Evolutionary conservation across 37 sponge, comb jelly and placozoan species (phyloP).

Genomic region (Theonella swinhoei): DNA sequence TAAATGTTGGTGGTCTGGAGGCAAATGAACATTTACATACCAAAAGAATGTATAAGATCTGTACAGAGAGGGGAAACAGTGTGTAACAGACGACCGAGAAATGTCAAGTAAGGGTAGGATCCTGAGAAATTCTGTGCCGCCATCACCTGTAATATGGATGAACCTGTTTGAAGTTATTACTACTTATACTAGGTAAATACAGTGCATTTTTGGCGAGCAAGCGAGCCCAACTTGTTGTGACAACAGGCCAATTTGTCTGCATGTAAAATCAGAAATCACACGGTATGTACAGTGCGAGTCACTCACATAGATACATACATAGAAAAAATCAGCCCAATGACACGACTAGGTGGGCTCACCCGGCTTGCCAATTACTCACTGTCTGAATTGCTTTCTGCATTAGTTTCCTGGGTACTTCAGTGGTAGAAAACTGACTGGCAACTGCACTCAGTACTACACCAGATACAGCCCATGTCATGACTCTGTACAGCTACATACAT

Average conservation of each 20-base stretch:
- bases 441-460: not conserved
- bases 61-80: slow-evolving; percentile 10
- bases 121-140: slow-evolving; percentile 27
- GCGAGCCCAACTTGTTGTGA: too few relatives aligned
- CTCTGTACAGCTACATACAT: not conserved
- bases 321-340: too few relatives aligned
- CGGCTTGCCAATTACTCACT: slow-evolving; percentile 3
- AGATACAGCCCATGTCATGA: too few relatives aligned
- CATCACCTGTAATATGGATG: slow-evolving; percentile 27
- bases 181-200: not conserved
- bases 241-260: too few relatives aligned
- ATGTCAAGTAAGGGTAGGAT: slow-evolving; percentile 47
- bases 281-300: too few relatives aligned
- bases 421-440: not conserved
- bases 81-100: slow-evolving; percentile 50
- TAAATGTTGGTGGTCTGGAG: not conserved
- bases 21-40: slow-evolving; percentile 15
- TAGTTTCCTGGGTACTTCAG: slow-evolving; percentile 11
- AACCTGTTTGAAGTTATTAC: not conserved
- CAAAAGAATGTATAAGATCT: slow-evolving; percentile 22
- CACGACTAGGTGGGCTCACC: too few relatives aligned
- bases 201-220: too few relatives aligned
- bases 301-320: too few relatives aligned
- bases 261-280: too few relatives aligned
- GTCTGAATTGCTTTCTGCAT: slow-evolving; percentile 44